Evolutionary conservation across 2,797 vertebrate genomes (phyloP), one percentile per base, ranked within the genome.

Genomic region (Schizopygopsis pylzovi): DNA sequence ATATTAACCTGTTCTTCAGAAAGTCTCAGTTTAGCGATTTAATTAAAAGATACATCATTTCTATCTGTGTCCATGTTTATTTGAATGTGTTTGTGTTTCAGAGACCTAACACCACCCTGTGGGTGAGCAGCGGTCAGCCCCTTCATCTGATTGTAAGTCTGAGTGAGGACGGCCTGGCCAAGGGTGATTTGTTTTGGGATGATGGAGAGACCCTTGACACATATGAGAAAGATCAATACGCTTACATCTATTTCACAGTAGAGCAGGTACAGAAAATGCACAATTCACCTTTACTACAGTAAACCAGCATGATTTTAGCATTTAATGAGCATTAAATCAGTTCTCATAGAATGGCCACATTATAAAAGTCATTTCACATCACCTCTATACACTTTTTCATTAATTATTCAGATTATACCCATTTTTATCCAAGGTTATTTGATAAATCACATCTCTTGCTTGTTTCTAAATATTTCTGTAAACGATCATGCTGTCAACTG

Each of bases 101-200:
- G 85, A 84, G 87, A 47, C 87, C 97, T 0, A 96, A 94, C 81
- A 92, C 90, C 47, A 97, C 96, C 9, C 94, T 95, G 0, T 90
- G 94, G 93, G 89, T 78, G 0, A 96, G 95, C 85, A 94, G 88
- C 10, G 79, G 93, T 6, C 97, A 96, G 90, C 95, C 96, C 0
- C 91, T 98, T 84, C 93, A 88, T 85, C 92, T 98, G 61, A 85
- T 97, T 0, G 94, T 94, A 0, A 93, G 95, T 49, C 93, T 98
- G 47, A 94, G 95, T 4, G 93, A 90, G 0, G 91, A 92, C 0
- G 93, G 92, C 54, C 91, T 90, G 0, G 96, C 97, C n/a, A 89
- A 90, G 37, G 97, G 97, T 10, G 96, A 97, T 89, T 90, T 97
- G 77, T 98, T 95, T 92, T 97, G 96, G 96, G 97, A 98, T 0